Base-by-base conservation (phyloP, 2,888 invertebrate species). In the Aethes cnicana region DNA sequence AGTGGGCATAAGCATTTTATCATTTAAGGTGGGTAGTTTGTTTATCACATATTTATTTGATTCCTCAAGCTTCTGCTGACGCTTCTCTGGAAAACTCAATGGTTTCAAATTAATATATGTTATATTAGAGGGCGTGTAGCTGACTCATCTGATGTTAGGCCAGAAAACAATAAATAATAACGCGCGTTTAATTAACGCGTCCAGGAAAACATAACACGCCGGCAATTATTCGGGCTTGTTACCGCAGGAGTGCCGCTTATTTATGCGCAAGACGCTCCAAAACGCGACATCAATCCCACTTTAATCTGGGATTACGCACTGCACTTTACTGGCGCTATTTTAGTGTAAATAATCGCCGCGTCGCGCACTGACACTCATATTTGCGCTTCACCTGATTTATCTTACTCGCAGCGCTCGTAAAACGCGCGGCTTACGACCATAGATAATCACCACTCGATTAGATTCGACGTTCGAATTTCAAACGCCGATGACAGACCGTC, bases 251-350 rank as follows among this genome's bases (percentile, higher is more conserved):
- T 69, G 72, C 66, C 59, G 54, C 62, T 72, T 82, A 81, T 84
- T 84, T 83, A 82, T 71, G 77, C 68, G 55, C 69, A 68, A 74
- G 76, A 71, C 64, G 57, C 68, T 71, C 75, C 70, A 66, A 80
- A 81, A 76, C 68, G 39, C 39, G 69, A 69, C 84, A 84, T 82
- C 81, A 77, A 80, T 82, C 77, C 69, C 57, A 58, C 57, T 65
- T 68, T 85, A 85, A 86, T 83, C 81, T 47, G 48, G 69, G 75
- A 78, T 83, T 80, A 77, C 69, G 72, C 71, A 82, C 75, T 83
- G 82, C 80, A 79, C 73, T 77, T 74, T 74, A 76, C 72, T n/a
- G n/a, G n/a, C n/a, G n/a, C n/a, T n/a, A n/a, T n/a, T n/a, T n/a
- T n/a, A n/a, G n/a, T n/a, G n/a, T n/a, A n/a, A n/a, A n/a, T n/a